Conservation (phyloP, 92 coral and sea anemone genomes). For the Chrysogorgia sp. region DNA sequence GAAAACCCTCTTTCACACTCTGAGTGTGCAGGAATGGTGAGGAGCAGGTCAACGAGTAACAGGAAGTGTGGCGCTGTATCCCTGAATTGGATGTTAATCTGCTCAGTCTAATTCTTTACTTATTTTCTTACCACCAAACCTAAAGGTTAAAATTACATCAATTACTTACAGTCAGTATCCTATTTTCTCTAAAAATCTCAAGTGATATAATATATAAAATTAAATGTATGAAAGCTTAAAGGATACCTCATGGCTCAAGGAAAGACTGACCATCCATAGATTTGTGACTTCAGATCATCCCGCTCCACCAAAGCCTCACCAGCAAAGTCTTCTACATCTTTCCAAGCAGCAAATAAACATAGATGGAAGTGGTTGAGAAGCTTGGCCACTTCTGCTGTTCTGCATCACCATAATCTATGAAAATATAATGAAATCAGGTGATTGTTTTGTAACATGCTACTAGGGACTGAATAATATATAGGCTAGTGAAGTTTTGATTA, state of each 20-base stretch:
- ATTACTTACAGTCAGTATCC: conserved; percentile 1
- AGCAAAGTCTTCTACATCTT: conserved; percentile 35
- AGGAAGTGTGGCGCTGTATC: conserved; percentile 32
- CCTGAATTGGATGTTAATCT: conserved; percentile 31
- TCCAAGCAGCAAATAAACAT: conserved; percentile 22
- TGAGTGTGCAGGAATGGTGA: too few species aligned
- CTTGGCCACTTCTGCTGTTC: too few species aligned
- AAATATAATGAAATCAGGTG: conserved; percentile 5
- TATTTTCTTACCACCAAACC: conserved; percentile 34
- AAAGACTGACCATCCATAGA: conserved; percentile 24
- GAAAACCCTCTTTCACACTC: conserved; percentile 17
- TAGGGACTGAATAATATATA: background rate
- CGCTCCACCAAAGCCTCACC: conserved; percentile 24
- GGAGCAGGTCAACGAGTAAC: conserved; percentile 35
- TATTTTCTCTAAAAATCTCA: too few species aligned
- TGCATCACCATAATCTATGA: conserved; percentile 30
- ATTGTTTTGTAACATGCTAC: conserved; percentile 14
- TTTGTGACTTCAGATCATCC: conserved; percentile 36
- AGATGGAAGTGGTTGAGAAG: conserved; percentile 34
- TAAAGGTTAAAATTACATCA: conserved; percentile 8
- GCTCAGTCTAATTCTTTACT: conserved; percentile 34
- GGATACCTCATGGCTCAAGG: background rate
- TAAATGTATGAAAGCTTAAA: conserved; percentile 22
- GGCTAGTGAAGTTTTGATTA: background rate
- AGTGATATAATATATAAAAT: too few species aligned